These are phyloP conservation scores for Drosophila parvula DNA, from an alignment of 1,140 invertebrate species.

Conservation along the genomic window DNA sequence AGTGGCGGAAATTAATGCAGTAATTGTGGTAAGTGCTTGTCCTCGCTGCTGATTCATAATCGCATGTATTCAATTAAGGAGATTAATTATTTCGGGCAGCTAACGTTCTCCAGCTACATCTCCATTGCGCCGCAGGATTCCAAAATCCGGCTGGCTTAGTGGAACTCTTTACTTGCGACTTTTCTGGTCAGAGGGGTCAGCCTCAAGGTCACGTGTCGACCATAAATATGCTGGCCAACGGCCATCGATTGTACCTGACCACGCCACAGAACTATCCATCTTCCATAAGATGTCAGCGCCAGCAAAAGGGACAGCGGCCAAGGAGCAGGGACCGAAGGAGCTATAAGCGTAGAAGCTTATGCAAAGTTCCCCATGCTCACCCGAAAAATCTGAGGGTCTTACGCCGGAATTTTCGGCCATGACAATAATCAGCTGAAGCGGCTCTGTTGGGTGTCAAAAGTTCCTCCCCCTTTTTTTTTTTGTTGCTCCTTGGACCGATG, in stretches of 20 bases:
- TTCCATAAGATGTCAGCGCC: slow-evolving; percentile 66
- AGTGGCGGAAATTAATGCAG: slow-evolving; percentile 73
- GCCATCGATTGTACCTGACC: slow-evolving; percentile 69
- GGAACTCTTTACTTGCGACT: slow-evolving; percentile 25
- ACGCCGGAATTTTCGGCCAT: slow-evolving; percentile 42
- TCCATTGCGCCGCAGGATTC: slow-evolving; percentile 13
- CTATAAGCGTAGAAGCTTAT: slow-evolving; percentile 36
- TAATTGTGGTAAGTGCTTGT: slow-evolving; percentile 79
- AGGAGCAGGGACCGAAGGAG: not conserved
- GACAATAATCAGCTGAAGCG: slow-evolving; percentile 77
- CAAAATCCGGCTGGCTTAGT: slow-evolving; percentile 32
- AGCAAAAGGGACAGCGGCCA: slow-evolving; percentile 12
- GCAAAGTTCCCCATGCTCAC: slow-evolving; percentile 48
- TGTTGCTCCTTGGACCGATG: not conserved
- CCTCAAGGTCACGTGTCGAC: slow-evolving; percentile 54
- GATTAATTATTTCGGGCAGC: slow-evolving; percentile 48
- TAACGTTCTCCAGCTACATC: slow-evolving; percentile 6
- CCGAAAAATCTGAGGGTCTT: slow-evolving; percentile 26
- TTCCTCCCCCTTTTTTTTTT: slow-evolving; percentile 19
- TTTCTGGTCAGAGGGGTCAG: slow-evolving; percentile 57
- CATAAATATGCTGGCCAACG: slow-evolving; percentile 67
- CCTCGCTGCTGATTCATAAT: slow-evolving; percentile 50
- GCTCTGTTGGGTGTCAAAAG: slow-evolving; percentile 74
- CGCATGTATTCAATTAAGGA: slow-evolving; percentile 55
- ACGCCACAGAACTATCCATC: slow-evolving; percentile 74